Evolutionary conservation across 2,888 invertebrate species (phyloP).

Genomic region (Diarsia dahlii): DNA sequence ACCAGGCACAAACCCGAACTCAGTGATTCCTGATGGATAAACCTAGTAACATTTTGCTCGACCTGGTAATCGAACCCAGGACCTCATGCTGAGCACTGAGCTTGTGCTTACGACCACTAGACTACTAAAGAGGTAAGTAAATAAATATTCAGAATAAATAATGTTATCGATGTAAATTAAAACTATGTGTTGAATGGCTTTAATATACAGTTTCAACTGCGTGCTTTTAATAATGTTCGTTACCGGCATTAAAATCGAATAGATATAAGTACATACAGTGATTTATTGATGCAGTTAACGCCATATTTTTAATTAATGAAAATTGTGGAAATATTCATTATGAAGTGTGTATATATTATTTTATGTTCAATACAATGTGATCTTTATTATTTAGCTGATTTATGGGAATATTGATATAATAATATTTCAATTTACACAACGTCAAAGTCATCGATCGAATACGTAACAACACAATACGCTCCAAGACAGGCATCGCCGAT

Average conservation of each 20-base stretch:
- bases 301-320: slow-evolving; percentile 54
- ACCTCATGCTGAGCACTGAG: not conserved
- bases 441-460: too few relatives aligned
- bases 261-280: slow-evolving; percentile 19
- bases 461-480: too few relatives aligned
- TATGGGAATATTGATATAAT: not conserved
- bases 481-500: too few relatives aligned
- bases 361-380: slow-evolving; percentile 3
- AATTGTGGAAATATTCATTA: slow-evolving; percentile 27
- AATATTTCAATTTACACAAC: too few relatives aligned
- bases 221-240: slow-evolving; percentile 35
- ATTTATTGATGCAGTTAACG: slow-evolving; percentile 49
- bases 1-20: not conserved
- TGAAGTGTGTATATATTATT: slow-evolving; percentile 5
- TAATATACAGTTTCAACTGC: slow-evolving; percentile 28
- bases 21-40: not conserved
- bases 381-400: slow-evolving; percentile 7
- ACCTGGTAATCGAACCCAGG: not conserved
- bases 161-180: slow-evolving; percentile 41
- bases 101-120: not conserved
- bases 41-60: not conserved
- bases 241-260: slow-evolving; percentile 39
- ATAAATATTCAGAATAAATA: slow-evolving; percentile 37
- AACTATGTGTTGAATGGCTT: slow-evolving; percentile 35
- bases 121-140: slow-evolving; percentile 16